Base-by-base conservation (phyloP, 2,888 invertebrate species). In the Pycnomerus fuliginosus region DNA sequence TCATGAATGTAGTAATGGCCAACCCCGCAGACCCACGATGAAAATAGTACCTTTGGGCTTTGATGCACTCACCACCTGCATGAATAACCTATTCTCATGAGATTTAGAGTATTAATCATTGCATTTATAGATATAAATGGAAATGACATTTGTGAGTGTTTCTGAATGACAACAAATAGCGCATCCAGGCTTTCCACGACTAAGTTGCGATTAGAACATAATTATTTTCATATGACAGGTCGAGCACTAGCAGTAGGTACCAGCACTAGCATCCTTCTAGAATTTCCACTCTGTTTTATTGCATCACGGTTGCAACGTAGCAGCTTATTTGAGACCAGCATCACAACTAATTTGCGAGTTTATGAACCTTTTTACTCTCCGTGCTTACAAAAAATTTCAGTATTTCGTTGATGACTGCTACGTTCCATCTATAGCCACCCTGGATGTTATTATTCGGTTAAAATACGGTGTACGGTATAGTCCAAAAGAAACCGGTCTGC, bases 21-120 rank as follows among this genome's bases (percentile, higher is more conserved):
- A 27, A 32, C 27, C 16, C n/a, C 16, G 2, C 15, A 17, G 14
- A 7, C 20, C 11, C 17, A 12, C 15, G 12, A 5, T 12, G 30
- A 41, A 34, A 44, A 44, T 44, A 32, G 37, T 33, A 37, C 43
- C 43, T 43, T 22, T 10, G 43, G 43, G 43, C 16, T 10, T 28
- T 22, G 4, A 16, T 31, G 43, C 25, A 25, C 30, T 37, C 35
- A 34, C 16, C 42, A 42, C 42, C 42, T 42, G 42, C 35, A 27
- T 29, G 4, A 20, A 20, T 7, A 20, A 7, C 20, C 4, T 7
- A 20, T 4, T 20, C n/a, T 24, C n/a, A n/a, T n/a, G n/a, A n/a
- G n/a, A n/a, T n/a, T n/a, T n/a, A n/a, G n/a, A n/a, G n/a, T n/a
- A n/a, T n/a, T n/a, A n/a, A 24, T 11, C 7, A 24, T 11, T 11